Base-by-base conservation (phyloP, 2,797 vertebrate species). In the Meriones psammophilus region DNA sequence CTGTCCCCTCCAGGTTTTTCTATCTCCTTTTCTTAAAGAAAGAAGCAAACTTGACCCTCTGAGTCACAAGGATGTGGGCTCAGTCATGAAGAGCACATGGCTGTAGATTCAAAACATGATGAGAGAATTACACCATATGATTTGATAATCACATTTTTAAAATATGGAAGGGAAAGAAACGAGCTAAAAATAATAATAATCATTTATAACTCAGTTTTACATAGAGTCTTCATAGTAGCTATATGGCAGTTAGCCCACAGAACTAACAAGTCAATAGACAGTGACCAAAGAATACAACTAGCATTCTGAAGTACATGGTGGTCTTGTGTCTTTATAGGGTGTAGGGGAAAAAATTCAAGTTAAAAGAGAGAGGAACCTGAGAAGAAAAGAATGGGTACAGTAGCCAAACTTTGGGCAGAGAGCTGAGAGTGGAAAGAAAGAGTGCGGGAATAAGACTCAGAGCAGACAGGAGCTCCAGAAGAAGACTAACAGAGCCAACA, bases 1-100 rank as follows among this genome's bases (percentile, higher is more conserved):
- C 50, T 50, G 50, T 50, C 50, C 50, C 50, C 50, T 50, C 50
- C 50, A 50, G 50, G 50, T 50, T 50, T 50, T 50, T 50, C 8
- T 50, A 50, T 50, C 50, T 50, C 50, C 50, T 1, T 89, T 89
- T 26, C 88, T 90, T 26, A 79, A 83, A 94, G 68, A 94, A 92
- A 95, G 62, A 64, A 87, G 36, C 68, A 42, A n/a, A 68, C 50
- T 83, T 46, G 8, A 30, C 89, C 91, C 97, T 95, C 89, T 88
- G 62, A 91, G 26, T 15, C 33, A 93, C 60, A 42, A 8, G 5
- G 36, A 74, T 8, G 0, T 90, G 62, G 15, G 50, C 77, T 24
- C 87, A 69, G 97, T 46, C 39, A 74, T 66, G 93, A 89, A 84
- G 69, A 89, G 30, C 77, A 46, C 42, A 13, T 39, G 68, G 84